A percentile compares a stretch with the other conserved stretches of the same genome.
These are phyloP conservation scores for Escarpia spicata DNA, from an alignment of 2,888 invertebrate species.

Conservation along the genomic window DNA sequence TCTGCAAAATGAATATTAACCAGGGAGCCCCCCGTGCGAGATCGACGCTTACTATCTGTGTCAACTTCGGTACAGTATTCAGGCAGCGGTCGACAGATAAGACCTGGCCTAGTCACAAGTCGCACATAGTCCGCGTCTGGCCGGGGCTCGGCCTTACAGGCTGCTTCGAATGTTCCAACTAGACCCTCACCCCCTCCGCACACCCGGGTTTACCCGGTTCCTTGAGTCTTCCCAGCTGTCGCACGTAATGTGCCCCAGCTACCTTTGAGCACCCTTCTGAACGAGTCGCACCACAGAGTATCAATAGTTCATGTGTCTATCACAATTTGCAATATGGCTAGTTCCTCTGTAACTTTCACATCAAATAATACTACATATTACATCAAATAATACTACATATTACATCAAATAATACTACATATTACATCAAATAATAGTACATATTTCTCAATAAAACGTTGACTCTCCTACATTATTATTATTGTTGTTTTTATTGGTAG, in stretches of 20 bases:
- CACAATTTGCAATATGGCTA: background rate
- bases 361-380: background rate
- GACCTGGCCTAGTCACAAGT: background rate
- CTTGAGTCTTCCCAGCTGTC: background rate
- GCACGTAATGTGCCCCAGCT: background rate
- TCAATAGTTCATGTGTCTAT: background rate
- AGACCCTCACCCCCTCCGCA: background rate
- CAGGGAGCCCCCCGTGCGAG: background rate
- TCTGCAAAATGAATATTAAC: background rate
- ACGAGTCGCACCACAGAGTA: background rate
- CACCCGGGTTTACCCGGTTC: background rate
- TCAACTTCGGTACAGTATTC: background rate
- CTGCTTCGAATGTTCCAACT: background rate
- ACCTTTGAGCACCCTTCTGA: background rate
- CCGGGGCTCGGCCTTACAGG: background rate
- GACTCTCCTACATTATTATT: background rate
- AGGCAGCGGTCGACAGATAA: background rate
- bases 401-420: background rate
- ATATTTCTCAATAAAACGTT: background rate
- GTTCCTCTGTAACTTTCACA: background rate
- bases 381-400: background rate
- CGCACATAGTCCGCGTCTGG: background rate
- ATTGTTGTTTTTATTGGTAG: background rate
- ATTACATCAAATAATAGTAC: background rate
- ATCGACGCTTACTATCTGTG: background rate